A percentile compares a stretch with the other conserved stretches of the same genome.
phyloP scores from a whole-genome alignment of 2,113 vertebrate species.

The Aegotheles bennettii region DNA sequence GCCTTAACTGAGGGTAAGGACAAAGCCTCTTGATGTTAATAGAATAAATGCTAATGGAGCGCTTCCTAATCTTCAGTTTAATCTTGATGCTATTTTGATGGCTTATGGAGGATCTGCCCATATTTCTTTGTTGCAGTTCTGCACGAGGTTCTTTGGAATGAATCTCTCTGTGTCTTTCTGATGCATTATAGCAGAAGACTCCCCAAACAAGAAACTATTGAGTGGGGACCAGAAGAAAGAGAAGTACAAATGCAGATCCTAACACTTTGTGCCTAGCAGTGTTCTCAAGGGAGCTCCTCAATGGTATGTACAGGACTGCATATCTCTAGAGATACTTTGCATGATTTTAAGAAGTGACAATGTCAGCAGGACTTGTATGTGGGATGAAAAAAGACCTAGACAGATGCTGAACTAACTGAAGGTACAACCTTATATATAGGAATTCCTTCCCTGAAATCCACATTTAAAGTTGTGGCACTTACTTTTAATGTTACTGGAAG shows the following conservation, averaged over 20 bases:
- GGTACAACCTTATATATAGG: background rate
- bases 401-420: background rate
- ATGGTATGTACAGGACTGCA: accelerated
- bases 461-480: background rate
- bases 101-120: background rate
- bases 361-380: background rate
- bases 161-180: background rate
- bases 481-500: background rate
- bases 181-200: background rate
- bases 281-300: background rate
- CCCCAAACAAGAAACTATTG: background rate
- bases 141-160: background rate
- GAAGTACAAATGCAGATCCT: background rate
- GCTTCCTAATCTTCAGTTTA: background rate
- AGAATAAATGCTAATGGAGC: background rate
- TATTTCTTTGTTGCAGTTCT: background rate
- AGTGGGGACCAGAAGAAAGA: background rate
- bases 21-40: background rate
- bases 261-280: background rate
- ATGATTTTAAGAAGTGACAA: background rate
- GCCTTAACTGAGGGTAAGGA: background rate
- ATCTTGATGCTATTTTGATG: background rate
- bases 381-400: background rate
- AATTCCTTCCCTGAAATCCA: background rate
- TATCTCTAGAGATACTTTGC: background rate